phyloP scores from a whole-genome alignment of 2,113 vertebrate genomes.

The Lates calcarifer region DNA sequence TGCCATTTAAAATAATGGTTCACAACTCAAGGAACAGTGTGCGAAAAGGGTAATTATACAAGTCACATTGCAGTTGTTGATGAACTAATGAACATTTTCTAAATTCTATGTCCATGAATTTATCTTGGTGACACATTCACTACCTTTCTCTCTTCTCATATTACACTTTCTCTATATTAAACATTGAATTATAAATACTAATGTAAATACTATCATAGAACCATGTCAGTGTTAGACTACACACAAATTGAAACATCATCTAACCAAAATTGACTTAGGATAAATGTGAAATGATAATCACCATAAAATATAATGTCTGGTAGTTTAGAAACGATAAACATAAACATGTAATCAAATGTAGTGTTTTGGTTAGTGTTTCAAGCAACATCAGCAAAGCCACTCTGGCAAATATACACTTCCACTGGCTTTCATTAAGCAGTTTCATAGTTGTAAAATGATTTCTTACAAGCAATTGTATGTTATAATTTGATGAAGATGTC shows the following conservation, averaged over 20 bases:
- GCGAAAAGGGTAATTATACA: constrained; percentile 32
- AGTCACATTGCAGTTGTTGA: constrained; percentile 21
- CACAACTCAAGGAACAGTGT: constrained; percentile 22
- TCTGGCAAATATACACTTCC: neutral
- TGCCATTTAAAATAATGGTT: constrained; percentile 34
- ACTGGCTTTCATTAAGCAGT: neutral
- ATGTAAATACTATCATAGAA: neutral
- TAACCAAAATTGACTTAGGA: neutral
- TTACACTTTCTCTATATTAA: neutral
- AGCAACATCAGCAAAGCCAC: neutral
- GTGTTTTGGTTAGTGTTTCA: neutral
- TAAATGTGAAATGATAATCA: neutral
- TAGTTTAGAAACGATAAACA: neutral
- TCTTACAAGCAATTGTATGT: neutral
- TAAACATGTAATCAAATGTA: neutral
- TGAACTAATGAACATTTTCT: constrained; percentile 38
- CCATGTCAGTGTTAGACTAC: neutral
- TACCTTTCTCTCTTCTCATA: constrained; percentile 4
- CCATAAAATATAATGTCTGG: neutral
- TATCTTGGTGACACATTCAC: neutral
- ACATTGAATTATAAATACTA: neutral
- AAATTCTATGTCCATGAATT: neutral
- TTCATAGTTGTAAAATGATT: neutral
- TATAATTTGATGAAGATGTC: neutral
- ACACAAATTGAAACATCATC: too few species aligned